Evolutionary conservation across 2,888 invertebrate species (phyloP).

Genomic region (Osmoderma eremita): DNA sequence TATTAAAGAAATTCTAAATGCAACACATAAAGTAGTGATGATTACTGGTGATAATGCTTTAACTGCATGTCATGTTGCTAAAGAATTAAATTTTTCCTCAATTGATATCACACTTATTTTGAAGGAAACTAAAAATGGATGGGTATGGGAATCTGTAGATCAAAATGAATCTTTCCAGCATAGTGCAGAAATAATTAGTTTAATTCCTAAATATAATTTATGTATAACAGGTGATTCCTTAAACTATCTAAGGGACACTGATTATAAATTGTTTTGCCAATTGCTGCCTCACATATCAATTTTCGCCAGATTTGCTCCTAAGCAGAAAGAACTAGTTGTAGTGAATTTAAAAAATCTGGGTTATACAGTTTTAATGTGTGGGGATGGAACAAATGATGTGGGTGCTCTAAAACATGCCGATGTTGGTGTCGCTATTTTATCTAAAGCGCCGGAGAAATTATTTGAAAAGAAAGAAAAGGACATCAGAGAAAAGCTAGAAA

Average conservation of each 20-base stretch:
- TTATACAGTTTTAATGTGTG: constrained; percentile 96
- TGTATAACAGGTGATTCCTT: constrained; percentile 96
- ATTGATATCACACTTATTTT: constrained; percentile 76
- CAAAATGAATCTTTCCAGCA: constrained; percentile 68
- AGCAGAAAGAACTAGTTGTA: constrained; percentile 97
- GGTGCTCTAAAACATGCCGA: constrained; percentile 98
- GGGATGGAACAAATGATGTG: constrained; percentile 99
- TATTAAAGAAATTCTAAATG: constrained; percentile 92
- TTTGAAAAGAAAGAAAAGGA: constrained; percentile 57
- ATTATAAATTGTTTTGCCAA: constrained; percentile 72
- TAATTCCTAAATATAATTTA: constrained; percentile 83
- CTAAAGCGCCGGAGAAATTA: constrained; percentile 78
- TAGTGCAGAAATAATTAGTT: constrained; percentile 63
- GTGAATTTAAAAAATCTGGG: constrained; percentile 89
- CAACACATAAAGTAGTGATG: constrained; percentile 97
- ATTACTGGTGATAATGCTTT: constrained; percentile 99
- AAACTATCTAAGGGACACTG: constrained; percentile 72
- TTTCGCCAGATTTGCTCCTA: constrained; percentile 97
- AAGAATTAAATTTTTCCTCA: constrained; percentile 88
- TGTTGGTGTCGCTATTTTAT: constrained; percentile 91
- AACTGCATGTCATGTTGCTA: constrained; percentile 98
- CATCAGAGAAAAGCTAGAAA: constrained; percentile 53
- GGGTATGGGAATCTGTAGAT: constrained; percentile 85
- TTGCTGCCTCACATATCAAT: constrained; percentile 89
- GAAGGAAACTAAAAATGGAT: constrained; percentile 65